Evolutionary conservation across 1,140 invertebrate species (phyloP), one percentile per base, ranked within the genome.

Genomic region (Eueides isabella): DNA sequence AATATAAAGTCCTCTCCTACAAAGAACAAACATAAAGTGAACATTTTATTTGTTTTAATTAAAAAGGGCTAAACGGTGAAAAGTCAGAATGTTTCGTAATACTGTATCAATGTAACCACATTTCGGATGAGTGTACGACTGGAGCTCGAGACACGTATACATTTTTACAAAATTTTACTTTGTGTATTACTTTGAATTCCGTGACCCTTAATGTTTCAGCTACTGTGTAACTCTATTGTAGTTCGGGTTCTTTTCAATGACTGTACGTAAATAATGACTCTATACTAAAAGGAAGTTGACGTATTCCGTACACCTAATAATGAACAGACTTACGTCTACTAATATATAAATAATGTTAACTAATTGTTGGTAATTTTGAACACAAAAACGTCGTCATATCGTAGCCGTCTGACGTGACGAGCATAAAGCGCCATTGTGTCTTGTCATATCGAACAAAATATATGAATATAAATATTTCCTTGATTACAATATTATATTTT

Each of bases 1-100:
- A 19, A 44, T 44, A 19, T 44, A 44, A 31, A 3, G 31, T 31
- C 7, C n/a, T 31, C 30, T 63, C 29, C 12, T 26, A 55, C 48
- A 55, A 55, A 63, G 28, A 63, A 31, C 61, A 63, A 63, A 63
- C 26, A 63, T 63, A 63, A 63, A n/a, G 5, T 31, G n/a, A 29
- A 63, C 29, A 63, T 63, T 63, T 63, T 31, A 63, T 63, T 63
- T 31, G 16, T 23, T 63, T 63, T 63, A 63, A 63, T 63, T 63
- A 63, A 63, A 63, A 63, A 31, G n/a, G 61, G 29, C 23, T 14
- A 63, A 63, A 63, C 12, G 29, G 61, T 5, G 12, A 63, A 63
- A 63, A 30, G 48, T 26, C 11, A 14, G 23, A 55, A 55, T 26
- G 23, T 2, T 55, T 55, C 19, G 9, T 55, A 55, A 55, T 63